A percentile compares a stretch with the other conserved stretches of the same genome.
Evolutionary conservation across 2,888 invertebrate species (phyloP).

Genomic region (Eustalomyia histrio): DNA sequence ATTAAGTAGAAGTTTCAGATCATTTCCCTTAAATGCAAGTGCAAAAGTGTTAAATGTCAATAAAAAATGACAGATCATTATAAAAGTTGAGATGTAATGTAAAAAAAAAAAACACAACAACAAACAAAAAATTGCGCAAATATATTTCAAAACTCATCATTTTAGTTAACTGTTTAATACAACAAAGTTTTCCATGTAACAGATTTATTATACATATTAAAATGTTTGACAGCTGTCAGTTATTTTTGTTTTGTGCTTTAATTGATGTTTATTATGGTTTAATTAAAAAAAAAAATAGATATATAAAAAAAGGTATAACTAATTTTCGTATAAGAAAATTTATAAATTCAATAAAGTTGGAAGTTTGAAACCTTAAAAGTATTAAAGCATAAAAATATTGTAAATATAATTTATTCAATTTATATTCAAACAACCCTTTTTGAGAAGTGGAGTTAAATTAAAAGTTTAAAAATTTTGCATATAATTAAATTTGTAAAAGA

Average conservation of each 20-base stretch:
- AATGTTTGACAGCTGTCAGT: slow-evolving; percentile 35
- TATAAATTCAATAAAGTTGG: neutral
- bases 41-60: slow-evolving; percentile 32
- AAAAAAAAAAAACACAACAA: slow-evolving; percentile 9
- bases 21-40: neutral
- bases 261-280: slow-evolving; percentile 34
- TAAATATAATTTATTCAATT: neutral
- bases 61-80: slow-evolving; percentile 37
- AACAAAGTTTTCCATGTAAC: neutral
- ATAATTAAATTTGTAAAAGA: neutral
- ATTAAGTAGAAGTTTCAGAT: slow-evolving; percentile 28
- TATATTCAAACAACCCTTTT: neutral
- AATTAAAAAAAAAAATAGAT: slow-evolving; percentile 30
- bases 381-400: neutral
- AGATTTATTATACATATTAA: slow-evolving; percentile 6
- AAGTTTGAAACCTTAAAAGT: neutral
- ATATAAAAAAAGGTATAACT: slow-evolving; percentile 8
- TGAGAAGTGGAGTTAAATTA: neutral
- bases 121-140: slow-evolving; percentile 13
- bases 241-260: slow-evolving; percentile 5
- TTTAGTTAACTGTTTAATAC: neutral
- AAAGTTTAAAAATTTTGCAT: neutral
- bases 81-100: neutral
- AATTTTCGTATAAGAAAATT: neutral
- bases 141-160: neutral